Evolutionary conservation across 92 coral and sea anemone genomes (phyloP), one percentile per base, ranked within the genome.

Genomic region (Parazoanthus atlanticus): DNA sequence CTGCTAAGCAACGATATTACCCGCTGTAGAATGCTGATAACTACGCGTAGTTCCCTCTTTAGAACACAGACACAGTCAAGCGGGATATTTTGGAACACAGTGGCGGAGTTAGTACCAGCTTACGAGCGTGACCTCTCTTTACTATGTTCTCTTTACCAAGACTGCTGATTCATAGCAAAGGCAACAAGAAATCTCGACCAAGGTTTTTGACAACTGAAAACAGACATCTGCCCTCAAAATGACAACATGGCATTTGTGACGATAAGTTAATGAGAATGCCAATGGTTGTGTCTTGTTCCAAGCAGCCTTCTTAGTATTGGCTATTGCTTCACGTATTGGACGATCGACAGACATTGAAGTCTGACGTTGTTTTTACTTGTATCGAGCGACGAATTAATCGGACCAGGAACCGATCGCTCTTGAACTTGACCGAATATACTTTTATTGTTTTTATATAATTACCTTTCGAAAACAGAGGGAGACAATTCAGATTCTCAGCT

Each of bases 391-490:
- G 30, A 82, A 66, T 15, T 80, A 9, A 56, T 28, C 84, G 29
- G 15, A 65, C 58, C 32, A 49, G 54, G n/a, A 46, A 40, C 34
- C 70, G 26, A 49, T 32, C 38, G 79, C 32, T 69, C 43, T 43
- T 25, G 38, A 69, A 64, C 34, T 84, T 46, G 79, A 84, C 47
- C 71, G 26, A 71, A 30, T 84, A 30, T 84, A 30, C 29, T 70
- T 69, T 84, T 72, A 40, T 67, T 84, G 6, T 40, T 70, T 70
- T 47, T 29, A 36, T 19, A n/a, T 75, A 83, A 69, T 83, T 69
- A 8, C 56, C 64, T 65, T 78, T 29, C 29, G 52, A 78, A 78
- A 78, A 52, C 46, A 49, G 31, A 3, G 33, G 43, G 41, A 15
- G 25, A 16, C 31, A 49, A 4, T 5, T 11, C 12, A 8, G 26